Evolutionary conservation across 1,140 invertebrate genomes (phyloP).

Genomic region (Samia ricini): DNA sequence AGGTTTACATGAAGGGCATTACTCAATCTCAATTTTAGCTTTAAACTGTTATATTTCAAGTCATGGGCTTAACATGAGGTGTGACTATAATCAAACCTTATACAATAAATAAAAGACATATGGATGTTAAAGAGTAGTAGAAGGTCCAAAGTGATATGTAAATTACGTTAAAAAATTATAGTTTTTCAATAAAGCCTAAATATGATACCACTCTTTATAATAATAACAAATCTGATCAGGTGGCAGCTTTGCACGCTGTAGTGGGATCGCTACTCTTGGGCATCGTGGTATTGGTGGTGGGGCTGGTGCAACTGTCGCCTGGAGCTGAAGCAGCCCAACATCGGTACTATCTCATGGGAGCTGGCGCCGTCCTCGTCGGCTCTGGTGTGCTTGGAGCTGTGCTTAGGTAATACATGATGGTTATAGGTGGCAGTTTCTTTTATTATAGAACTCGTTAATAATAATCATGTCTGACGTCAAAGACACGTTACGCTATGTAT

Average conservation of each 20-base stretch:
- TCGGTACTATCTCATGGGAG: slow-evolving; percentile 83
- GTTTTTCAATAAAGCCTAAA: too few species aligned
- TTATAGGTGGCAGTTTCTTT: not conserved
- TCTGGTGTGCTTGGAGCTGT: slow-evolving; percentile 77
- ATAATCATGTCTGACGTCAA: not conserved
- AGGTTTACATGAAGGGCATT: too few species aligned
- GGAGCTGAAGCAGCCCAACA: slow-evolving; percentile 88
- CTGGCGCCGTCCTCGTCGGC: slow-evolving; percentile 80
- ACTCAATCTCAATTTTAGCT: too few species aligned
- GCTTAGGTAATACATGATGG: slow-evolving; percentile 31
- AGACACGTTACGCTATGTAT: not conserved
- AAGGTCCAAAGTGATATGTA: too few species aligned
- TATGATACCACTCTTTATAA: too few species aligned
- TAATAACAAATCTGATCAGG: slow-evolving; percentile 76
- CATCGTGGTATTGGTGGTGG: slow-evolving; percentile 87
- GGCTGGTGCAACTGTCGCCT: slow-evolving; percentile 88
- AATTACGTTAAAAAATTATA: too few species aligned
- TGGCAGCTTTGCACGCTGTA: slow-evolving; percentile 85
- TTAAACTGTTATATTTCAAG: too few species aligned
- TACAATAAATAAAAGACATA: too few species aligned
- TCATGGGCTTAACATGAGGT: too few species aligned
- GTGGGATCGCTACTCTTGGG: slow-evolving; percentile 86
- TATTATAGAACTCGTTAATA: not conserved
- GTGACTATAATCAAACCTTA: too few species aligned
- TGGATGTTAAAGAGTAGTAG: too few species aligned